These are phyloP conservation scores for Masticophis lateralis DNA, from an alignment of 2,797 vertebrate genomes.

Conservation along the genomic window DNA sequence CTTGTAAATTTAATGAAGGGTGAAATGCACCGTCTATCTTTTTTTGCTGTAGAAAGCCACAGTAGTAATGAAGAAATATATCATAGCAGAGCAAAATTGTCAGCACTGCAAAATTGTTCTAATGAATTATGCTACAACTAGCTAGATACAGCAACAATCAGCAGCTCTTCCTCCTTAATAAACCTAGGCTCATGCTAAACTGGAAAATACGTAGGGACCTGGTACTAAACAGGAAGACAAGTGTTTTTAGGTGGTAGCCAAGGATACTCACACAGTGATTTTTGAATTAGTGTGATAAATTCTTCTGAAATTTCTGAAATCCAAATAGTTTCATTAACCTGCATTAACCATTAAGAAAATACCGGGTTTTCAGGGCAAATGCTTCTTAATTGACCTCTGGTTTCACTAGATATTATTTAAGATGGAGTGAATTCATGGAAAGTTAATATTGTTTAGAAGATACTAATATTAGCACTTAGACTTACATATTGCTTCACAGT, in stretches of 20 bases:
- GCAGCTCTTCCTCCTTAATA: neutral
- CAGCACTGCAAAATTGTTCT: neutral
- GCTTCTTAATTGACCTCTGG: neutral
- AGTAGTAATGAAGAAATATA: neutral
- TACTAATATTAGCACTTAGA: neutral
- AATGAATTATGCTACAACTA: neutral
- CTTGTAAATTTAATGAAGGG: conserved; percentile 25
- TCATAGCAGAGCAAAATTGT: neutral
- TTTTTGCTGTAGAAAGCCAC: neutral
- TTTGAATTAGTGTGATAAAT: neutral
- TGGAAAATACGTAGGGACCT: neutral
- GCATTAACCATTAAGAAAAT: neutral
- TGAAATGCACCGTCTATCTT: neutral
- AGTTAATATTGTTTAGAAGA: neutral
- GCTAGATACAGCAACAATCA: neutral
- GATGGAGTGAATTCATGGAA: neutral
- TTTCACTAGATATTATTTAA: neutral
- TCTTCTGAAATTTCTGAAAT: neutral
- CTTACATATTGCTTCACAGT: too few relatives aligned
- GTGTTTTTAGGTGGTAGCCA: neutral
- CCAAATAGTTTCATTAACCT: neutral
- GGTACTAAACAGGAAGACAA: neutral
- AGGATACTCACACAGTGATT: neutral
- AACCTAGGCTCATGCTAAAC: neutral
- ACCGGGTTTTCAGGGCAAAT: neutral